Conservation (phyloP, 2,113 vertebrate species). For the Emydocephalus ijimae region DNA sequence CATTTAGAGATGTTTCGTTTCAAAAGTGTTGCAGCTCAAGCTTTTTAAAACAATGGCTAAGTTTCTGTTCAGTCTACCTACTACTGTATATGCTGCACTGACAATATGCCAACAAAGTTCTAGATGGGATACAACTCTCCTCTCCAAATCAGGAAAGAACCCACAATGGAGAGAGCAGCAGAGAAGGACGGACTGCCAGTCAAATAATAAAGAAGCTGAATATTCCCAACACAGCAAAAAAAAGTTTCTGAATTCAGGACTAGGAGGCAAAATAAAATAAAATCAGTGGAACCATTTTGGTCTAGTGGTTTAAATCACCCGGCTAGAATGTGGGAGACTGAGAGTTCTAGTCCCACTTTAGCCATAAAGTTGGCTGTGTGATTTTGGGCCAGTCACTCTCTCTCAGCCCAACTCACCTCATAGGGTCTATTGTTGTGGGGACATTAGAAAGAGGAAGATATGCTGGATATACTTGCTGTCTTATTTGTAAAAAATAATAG, state of each 20-base stretch:
- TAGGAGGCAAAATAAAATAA: neutral
- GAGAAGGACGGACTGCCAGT: neutral
- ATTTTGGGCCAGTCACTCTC: neutral
- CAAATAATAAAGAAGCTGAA: neutral
- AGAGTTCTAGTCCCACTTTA: neutral
- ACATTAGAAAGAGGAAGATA: neutral
- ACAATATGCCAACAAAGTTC: neutral
- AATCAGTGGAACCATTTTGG: neutral
- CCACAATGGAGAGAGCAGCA: neutral
- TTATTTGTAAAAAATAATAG: neutral
- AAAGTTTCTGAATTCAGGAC: neutral
- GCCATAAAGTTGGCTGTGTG: neutral
- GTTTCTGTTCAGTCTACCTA: neutral
- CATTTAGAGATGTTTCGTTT: neutral
- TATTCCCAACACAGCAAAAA: neutral
- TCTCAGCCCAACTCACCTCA: neutral
- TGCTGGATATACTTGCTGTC: neutral
- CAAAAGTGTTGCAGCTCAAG: neutral
- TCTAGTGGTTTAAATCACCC: neutral
- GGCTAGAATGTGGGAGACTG: neutral
- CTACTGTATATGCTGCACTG: neutral
- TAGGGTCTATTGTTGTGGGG: neutral
- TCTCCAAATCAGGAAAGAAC: neutral
- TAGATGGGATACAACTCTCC: neutral
- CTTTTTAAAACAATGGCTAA: neutral